A percentile compares a stretch with the other conserved stretches of the same genome.
phyloP scores from a whole-genome alignment of 2,888 invertebrate genomes.

The Leptopilina myrica region DNA sequence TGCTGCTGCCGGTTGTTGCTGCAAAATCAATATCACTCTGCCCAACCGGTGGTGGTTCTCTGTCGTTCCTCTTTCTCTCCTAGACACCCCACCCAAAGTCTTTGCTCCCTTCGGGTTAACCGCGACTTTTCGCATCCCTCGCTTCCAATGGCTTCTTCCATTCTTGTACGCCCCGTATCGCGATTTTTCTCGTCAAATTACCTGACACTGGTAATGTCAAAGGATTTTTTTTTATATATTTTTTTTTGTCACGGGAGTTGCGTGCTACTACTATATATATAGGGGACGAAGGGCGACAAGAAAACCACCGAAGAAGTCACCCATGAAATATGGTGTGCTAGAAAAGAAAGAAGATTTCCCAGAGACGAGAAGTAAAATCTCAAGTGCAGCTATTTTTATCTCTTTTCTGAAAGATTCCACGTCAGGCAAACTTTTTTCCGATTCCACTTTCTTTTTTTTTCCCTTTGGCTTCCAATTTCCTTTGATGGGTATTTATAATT shows the following conservation, averaged over 20 bases:
- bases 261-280: slow-evolving; percentile 31
- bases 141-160: slow-evolving; percentile 35
- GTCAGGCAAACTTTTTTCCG: slow-evolving; percentile 1
- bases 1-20: slow-evolving; percentile 69
- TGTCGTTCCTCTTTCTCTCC: slow-evolving; percentile 34
- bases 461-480: too few species aligned
- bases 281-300: slow-evolving; percentile 29
- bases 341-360: slow-evolving; percentile 33
- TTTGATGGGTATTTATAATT: too few species aligned
- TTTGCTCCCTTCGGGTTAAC: slow-evolving; percentile 38
- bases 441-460: too few species aligned
- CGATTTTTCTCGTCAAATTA: slow-evolving; percentile 41
- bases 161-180: slow-evolving; percentile 39
- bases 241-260: slow-evolving; percentile 33
- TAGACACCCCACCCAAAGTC: slow-evolving; percentile 35
- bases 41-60: slow-evolving; percentile 47
- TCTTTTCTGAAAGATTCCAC: neutral
- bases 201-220: slow-evolving; percentile 40
- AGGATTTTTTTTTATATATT: slow-evolving; percentile 15
- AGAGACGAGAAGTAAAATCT: slow-evolving; percentile 29
- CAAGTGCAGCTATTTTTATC: slow-evolving; percentile 31
- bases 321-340: slow-evolving; percentile 40
- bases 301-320: slow-evolving; percentile 38
- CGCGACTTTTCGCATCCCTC: slow-evolving; percentile 41
- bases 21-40: slow-evolving; percentile 69